Evolutionary conservation across 2,113 vertebrate genomes (phyloP).

Genomic region (Ginglymostoma cirratum): DNA sequence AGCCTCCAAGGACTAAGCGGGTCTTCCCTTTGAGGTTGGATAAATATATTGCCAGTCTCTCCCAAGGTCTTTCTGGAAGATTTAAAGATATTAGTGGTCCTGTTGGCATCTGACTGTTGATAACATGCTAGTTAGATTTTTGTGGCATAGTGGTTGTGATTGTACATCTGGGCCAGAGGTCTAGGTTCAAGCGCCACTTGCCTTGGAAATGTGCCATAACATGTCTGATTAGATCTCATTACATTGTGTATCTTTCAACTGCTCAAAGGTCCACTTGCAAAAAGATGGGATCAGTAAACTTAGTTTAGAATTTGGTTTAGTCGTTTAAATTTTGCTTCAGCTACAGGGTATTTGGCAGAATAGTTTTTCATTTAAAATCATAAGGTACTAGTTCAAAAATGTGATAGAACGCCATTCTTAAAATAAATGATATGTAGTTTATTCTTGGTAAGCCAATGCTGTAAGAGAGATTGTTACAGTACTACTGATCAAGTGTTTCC

Average conservation of each 20-base stretch:
- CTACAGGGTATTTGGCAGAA: background rate
- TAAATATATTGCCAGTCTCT: too few species aligned
- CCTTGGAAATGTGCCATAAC: too few species aligned
- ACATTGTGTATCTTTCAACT: background rate
- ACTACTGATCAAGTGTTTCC: background rate
- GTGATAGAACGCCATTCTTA: conserved; percentile 8
- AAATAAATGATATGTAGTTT: background rate
- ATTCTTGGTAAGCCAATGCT: background rate
- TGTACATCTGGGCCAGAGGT: too few species aligned
- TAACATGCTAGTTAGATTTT: too few species aligned
- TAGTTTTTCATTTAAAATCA: background rate
- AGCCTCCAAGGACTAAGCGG: too few species aligned
- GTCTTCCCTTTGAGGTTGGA: too few species aligned
- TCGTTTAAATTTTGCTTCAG: background rate
- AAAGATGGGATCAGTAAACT: background rate
- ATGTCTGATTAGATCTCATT: background rate
- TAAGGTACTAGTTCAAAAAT: background rate
- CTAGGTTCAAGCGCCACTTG: too few species aligned
- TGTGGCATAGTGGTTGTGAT: too few species aligned
- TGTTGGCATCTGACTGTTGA: too few species aligned
- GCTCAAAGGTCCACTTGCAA: background rate
- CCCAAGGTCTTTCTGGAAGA: too few species aligned
- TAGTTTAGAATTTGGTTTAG: background rate
- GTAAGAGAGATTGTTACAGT: background rate
- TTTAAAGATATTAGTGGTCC: too few species aligned